Conservation (phyloP, 1,140 invertebrate genomes). For the Bombus breviceps region DNA sequence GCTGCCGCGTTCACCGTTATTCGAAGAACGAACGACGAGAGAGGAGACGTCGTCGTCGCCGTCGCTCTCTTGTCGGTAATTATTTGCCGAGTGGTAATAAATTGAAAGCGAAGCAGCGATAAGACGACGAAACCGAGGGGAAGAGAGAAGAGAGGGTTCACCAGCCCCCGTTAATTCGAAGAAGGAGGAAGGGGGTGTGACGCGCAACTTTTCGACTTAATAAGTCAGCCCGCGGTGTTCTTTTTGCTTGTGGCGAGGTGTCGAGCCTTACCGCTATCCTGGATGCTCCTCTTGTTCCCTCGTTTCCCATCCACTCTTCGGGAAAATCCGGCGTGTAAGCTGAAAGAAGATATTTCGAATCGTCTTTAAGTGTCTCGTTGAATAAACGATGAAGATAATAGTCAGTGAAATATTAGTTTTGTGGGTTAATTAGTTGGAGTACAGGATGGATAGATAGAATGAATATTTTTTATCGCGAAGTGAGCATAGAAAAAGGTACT, state of each 20-base stretch:
- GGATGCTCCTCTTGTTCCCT: slow-evolving; percentile 36
- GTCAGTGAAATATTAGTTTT: too few relatives aligned
- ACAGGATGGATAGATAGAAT: too few relatives aligned
- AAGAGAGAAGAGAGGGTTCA: slow-evolving; percentile 13
- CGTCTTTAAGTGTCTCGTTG: neutral
- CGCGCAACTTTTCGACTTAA: slow-evolving; percentile 50
- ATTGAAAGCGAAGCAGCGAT: slow-evolving; percentile 71
- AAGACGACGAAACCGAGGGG: slow-evolving; percentile 40
- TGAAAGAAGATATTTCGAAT: too few relatives aligned
- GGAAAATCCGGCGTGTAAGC: neutral
- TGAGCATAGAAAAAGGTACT: too few relatives aligned
- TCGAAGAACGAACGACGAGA: slow-evolving; percentile 35
- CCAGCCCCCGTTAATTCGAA: neutral
- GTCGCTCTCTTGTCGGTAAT: slow-evolving; percentile 72
- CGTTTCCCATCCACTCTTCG: neutral
- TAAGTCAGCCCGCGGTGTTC: slow-evolving; percentile 32
- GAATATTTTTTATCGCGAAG: too few relatives aligned
- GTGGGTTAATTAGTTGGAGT: too few relatives aligned
- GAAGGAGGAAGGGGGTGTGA: neutral
- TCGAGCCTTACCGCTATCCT: slow-evolving; percentile 25
- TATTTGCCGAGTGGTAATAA: slow-evolving; percentile 77
- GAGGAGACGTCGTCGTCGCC: slow-evolving; percentile 15
- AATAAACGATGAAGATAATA: neutral
- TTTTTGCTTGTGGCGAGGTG: slow-evolving; percentile 48
- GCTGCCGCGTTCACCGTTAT: slow-evolving; percentile 62